phyloP scores from a whole-genome alignment of 1,140 invertebrate genomes.

The Steinernema khuongi region DNA sequence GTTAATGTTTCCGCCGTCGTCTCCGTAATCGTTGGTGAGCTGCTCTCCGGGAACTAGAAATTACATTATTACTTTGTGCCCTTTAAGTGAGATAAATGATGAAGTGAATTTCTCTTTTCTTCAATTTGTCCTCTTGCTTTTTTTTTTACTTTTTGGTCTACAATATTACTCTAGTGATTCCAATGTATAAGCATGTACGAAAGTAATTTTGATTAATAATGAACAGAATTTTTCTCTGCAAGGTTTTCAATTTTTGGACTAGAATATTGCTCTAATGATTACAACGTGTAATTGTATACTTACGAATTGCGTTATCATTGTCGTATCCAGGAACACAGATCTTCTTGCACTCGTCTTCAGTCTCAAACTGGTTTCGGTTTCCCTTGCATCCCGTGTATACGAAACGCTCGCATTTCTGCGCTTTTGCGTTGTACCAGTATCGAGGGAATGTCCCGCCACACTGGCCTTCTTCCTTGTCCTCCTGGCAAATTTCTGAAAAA shows the following conservation, averaged over 20 bases:
- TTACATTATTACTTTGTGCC: neutral
- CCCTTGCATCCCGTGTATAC: constrained; percentile 68
- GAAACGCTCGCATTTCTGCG: constrained; percentile 65
- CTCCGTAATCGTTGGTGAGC: constrained; percentile 44
- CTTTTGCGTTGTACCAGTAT: constrained; percentile 64
- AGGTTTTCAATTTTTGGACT: constrained; percentile 1
- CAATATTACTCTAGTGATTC: no score
- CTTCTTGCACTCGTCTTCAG: constrained; percentile 56
- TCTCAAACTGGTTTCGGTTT: constrained; percentile 68
- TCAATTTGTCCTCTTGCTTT: no score
- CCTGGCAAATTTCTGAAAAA: constrained; percentile 55
- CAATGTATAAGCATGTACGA: constrained; percentile 25
- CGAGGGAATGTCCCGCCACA: constrained; percentile 65
- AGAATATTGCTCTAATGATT: neutral
- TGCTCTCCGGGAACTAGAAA: constrained; percentile 50
- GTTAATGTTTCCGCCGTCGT: constrained; percentile 35
- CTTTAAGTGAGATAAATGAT: constrained; percentile 20
- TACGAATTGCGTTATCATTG: constrained; percentile 42
- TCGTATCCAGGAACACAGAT: constrained; percentile 49
- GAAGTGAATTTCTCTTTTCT: no score
- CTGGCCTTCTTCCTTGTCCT: constrained; percentile 61
- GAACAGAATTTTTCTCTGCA: constrained; percentile 9
- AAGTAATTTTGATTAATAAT: constrained; percentile 22
- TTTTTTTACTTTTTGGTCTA: no score
- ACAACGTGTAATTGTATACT: neutral